Evolutionary conservation across 2,113 vertebrate genomes (phyloP).

Genomic region (Aegithalos caudatus): DNA sequence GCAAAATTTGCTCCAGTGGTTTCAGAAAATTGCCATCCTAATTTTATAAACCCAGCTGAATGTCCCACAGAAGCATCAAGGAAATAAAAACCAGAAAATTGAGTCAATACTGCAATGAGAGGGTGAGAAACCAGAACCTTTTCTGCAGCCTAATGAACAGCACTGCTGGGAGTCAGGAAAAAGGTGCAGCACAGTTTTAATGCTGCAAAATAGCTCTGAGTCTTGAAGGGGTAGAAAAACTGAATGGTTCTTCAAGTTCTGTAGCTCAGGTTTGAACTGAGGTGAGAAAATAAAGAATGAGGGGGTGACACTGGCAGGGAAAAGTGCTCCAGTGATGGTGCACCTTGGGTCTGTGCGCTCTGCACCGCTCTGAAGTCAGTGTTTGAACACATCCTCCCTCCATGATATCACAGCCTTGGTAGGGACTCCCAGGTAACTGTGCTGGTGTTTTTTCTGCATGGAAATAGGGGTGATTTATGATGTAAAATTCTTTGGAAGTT

Average conservation of each 20-base stretch:
- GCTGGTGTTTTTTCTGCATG: background rate
- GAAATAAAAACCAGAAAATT: background rate
- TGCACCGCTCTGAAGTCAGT: background rate
- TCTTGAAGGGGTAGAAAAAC: background rate
- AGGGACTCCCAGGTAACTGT: background rate
- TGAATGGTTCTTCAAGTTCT: background rate
- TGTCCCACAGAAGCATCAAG: background rate
- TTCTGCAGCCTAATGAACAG: background rate
- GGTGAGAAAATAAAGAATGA: background rate
- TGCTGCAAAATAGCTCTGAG: background rate
- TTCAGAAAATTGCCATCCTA: background rate
- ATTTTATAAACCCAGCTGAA: background rate
- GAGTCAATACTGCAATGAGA: background rate
- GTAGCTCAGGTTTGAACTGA: background rate
- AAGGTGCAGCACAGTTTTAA: background rate
- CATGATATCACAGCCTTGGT: rapidly evolving
- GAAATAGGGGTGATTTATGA: background rate
- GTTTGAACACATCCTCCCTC: background rate
- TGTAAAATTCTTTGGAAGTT: background rate
- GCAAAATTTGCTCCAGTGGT: background rate
- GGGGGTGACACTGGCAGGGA: background rate
- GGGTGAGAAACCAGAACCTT: background rate
- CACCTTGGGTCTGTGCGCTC: background rate
- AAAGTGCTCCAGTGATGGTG: background rate
- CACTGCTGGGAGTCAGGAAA: background rate